Evolutionary conservation across 2,113 vertebrate species (phyloP), one percentile per base, ranked within the genome.

Genomic region (Pluvianellus socialis): DNA sequence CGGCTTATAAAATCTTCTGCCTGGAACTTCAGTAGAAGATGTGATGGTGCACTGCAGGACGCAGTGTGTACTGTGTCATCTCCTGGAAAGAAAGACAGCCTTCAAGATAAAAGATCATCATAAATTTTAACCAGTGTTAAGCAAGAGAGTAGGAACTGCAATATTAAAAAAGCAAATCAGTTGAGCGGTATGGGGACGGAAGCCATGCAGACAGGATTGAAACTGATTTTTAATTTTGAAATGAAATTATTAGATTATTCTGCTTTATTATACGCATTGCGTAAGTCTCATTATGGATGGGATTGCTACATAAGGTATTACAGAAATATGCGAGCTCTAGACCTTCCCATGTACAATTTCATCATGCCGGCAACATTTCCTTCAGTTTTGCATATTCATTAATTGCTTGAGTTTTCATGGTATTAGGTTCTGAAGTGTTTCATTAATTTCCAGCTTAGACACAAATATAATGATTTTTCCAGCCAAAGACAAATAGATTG

Each of bases 401-500:
- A 83, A 56, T 38, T 91, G 24, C 47, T 89, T 55, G 42, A 74
- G 33, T 47, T 86, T 88, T 94, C 8, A 3, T 24, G 19, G n/a
- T 68, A 77, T 45, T 92, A 59, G n/a, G 14, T 76, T 67, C 61
- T 93, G 73, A 71, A 96, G 76, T 11, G 70, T 86, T 96, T 91
- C 70, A 86, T 73, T 96, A 90, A 75, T 95, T 96, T 95, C 70
- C 52, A 81, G 6, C 70, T 82, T 44, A 88, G 65, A 82, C 62
- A 84, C 42, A 90, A 81, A 96, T 52, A 74, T 8, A 93, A 67
- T 89, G 35, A 86, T 92, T 88, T 96, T 95, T 88, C 86, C n/a
- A 94, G 52, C 47, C 96, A 86, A 76, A 97, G 33, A 88, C 86
- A 94, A 88, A 65, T 59, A 88, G 61, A 71, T 90, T 3, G 6